Base-by-base conservation (phyloP, 2,888 invertebrate genomes). In the Reticulitermes lucifugus region DNA sequence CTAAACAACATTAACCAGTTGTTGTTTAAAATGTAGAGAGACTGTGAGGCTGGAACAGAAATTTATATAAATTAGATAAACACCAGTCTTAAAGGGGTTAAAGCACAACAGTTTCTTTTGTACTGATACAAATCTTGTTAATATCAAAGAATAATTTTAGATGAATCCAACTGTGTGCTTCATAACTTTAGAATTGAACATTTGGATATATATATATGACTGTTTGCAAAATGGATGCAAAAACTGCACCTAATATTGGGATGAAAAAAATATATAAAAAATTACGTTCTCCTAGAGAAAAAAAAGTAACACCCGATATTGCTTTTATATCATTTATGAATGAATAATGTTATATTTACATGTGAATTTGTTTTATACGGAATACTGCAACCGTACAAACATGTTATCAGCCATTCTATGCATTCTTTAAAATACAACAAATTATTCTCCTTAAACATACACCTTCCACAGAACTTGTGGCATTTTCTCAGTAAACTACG, bases 311-410 rank as follows among this genome's bases (percentile, higher is more conserved):
- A 83, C 14, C 75, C 25, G 25, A 46, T 9, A 10, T 46, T 77
- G 59, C 22, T 83, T 82, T 77, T 46, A 59, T 46, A 65, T 83
- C 77, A 82, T 71, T 83, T 85, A 85, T 70, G 77, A 75, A 85
- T 83, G 83, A 55, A 79, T 83, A 60, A 55, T 83, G 75, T 79
- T 84, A 83, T 85, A 85, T 85, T 83, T 80, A 83, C 83, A 85
- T 60, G 82, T 73, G 75, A 85, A 70, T 70, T 71, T 51, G 51
- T 84, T 51, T 71, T 29, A 70, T 85, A 75, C 82, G 85, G 85
- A 85, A 82, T 85, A 85, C 82, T 80, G 46, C 77, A 70, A 71
- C 70, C 70, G 82, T 83, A 83, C 71, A 83, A n/a, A 81, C n/a
- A 81, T 71, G 43, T 71, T 71, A 35, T 71, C 82, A 71, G 71